Conservation (phyloP, 2,113 vertebrate genomes). For the Tangachromis dhanisi region DNA sequence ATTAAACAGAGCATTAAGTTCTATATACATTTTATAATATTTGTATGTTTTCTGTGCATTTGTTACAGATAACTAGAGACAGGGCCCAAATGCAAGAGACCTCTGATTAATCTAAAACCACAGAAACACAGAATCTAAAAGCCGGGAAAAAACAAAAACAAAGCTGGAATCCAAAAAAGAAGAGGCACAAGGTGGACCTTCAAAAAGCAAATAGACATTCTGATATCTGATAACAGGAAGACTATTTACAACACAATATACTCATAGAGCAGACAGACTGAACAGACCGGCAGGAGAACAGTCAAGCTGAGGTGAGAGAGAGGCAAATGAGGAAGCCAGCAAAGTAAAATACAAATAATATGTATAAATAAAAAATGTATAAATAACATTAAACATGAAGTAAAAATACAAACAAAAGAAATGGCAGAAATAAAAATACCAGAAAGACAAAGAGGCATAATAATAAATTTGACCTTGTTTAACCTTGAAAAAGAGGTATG, state of each 20-base stretch:
- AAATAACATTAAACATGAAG: not conserved
- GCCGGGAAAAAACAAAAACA: rapidly evolving
- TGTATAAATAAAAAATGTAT: not conserved
- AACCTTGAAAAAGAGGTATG: not conserved
- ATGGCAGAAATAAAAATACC: not conserved
- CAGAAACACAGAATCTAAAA: not conserved
- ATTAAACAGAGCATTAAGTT: not conserved
- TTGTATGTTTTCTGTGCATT: not conserved
- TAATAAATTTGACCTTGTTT: not conserved
- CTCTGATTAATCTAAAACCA: not conserved
- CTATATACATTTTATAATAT: rapidly evolving
- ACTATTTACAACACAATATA: no score
- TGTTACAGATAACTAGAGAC: not conserved
- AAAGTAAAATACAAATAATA: not conserved
- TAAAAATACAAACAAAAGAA: not conserved
- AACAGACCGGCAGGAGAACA: no score
- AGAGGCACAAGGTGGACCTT: not conserved
- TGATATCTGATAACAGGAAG: no score
- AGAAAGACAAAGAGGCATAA: not conserved
- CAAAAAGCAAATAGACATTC: not conserved
- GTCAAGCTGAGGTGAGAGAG: no score
- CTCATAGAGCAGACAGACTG: no score
- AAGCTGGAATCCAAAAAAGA: not conserved
- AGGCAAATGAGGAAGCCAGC: not conserved
- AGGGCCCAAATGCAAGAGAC: not conserved